These are phyloP conservation scores for Drosophila meridionalis DNA, from an alignment of 2,888 invertebrate genomes.

Conservation along the genomic window DNA sequence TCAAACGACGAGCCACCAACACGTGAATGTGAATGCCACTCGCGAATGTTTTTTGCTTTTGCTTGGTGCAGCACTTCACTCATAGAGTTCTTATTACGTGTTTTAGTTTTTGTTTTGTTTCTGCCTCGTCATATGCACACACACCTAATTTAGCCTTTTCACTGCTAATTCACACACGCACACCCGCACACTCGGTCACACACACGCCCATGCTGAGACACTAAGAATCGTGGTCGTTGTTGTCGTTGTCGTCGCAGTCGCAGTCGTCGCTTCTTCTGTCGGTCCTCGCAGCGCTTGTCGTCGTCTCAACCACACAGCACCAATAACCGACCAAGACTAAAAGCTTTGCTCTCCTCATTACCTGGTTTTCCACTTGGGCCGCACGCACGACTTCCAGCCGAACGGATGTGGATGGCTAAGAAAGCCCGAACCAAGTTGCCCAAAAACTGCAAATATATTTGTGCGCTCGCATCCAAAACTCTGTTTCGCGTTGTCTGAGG, in stretches of 20 bases:
- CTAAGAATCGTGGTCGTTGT: constrained; percentile 23
- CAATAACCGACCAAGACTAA: constrained; percentile 83
- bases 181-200: constrained; percentile 16
- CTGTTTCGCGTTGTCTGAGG: constrained; percentile 70
- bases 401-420: constrained; percentile 66
- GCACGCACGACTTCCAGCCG: constrained; percentile 36
- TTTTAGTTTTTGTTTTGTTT: constrained; percentile 38
- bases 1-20: constrained; percentile 50
- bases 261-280: constrained; percentile 43
- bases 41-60: constrained; percentile 3
- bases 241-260: constrained; percentile 25
- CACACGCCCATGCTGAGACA: constrained; percentile 32
- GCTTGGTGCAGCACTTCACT: constrained; percentile 30
- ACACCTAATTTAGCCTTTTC: constrained; percentile 49
- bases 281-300: constrained; percentile 61
- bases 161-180: constrained; percentile 48
- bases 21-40: constrained; percentile 26
- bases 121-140: constrained; percentile 27
- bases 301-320: constrained; percentile 83
- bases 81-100: constrained; percentile 15
- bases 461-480: constrained; percentile 58
- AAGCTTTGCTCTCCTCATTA: constrained; percentile 83
- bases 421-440: constrained; percentile 57
- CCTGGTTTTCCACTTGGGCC: constrained; percentile 78
- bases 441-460: constrained; percentile 33